Conservation (phyloP, 2,113 vertebrate species). For the Trichomycterus rosablanca region DNA sequence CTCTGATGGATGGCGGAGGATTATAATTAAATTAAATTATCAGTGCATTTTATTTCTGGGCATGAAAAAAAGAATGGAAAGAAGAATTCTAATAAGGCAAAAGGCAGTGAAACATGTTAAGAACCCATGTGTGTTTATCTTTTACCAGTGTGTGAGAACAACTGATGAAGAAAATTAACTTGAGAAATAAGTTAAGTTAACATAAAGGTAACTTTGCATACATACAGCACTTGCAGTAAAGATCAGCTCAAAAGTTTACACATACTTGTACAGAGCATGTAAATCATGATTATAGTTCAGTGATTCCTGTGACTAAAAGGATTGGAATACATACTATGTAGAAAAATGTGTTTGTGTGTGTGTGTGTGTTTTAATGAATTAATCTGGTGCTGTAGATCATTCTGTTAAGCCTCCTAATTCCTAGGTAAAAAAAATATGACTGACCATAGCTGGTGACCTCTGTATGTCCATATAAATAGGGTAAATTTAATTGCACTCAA, state of each 20-base stretch:
- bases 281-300: no score
- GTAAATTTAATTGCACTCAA: no score
- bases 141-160: constrained; percentile 4
- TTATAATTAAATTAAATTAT: constrained; percentile 63
- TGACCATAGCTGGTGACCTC: no score
- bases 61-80: neutral
- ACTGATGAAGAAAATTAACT: neutral
- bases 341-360: neutral
- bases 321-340: no score
- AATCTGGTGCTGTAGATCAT: no score
- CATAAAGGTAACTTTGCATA: neutral
- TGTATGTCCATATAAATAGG: no score
- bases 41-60: constrained; percentile 46
- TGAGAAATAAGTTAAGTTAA: neutral
- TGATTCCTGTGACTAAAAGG: no score
- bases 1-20: constrained; percentile 61
- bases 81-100: constrained; percentile 44
- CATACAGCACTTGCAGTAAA: neutral
- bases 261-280: neutral
- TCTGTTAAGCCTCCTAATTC: no score
- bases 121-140: constrained; percentile 32
- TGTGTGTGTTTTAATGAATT: neutral
- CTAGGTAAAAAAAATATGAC: no score
- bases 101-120: constrained; percentile 26
- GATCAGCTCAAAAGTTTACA: neutral